Evolutionary conservation across 2,797 vertebrate species (phyloP).

Genomic region (Cryptoblepharus egeriae): DNA sequence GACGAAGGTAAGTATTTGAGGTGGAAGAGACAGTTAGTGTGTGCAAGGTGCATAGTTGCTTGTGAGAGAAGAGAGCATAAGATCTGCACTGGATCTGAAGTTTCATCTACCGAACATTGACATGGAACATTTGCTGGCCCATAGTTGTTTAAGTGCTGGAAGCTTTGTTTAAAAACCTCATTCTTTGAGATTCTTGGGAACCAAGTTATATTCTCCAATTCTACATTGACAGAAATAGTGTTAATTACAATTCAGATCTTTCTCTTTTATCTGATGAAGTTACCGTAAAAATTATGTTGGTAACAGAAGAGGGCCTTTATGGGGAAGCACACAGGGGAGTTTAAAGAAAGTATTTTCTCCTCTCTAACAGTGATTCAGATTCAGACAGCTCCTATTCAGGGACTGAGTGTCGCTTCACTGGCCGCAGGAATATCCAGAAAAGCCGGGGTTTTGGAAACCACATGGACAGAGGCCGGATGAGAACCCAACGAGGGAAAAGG

Average conservation of each 20-base stretch:
- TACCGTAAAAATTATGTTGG: neutral
- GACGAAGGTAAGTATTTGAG: conserved; percentile 65
- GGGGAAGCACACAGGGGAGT: neutral
- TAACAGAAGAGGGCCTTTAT: neutral
- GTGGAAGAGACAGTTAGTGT: neutral
- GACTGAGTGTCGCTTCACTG: conserved; percentile 83
- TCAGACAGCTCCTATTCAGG: conserved; percentile 87
- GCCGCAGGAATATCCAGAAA: conserved; percentile 84
- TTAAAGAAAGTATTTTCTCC: neutral
- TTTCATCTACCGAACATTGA: neutral
- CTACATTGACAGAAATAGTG: neutral
- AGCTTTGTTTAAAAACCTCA: neutral
- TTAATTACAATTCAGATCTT: neutral
- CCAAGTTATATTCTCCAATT: neutral
- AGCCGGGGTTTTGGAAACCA: conserved; percentile 87
- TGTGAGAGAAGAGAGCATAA: neutral
- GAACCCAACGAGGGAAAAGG: conserved; percentile 79
- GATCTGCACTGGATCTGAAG: too few species aligned
- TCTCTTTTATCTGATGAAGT: too few species aligned
- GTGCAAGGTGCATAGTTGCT: neutral
- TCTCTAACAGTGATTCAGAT: conserved; percentile 84
- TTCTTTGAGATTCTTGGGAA: neutral
- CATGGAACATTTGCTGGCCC: neutral
- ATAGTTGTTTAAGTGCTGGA: neutral
- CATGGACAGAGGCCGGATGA: conserved; percentile 87